Evolutionary conservation across 2,888 invertebrate genomes (phyloP), one percentile per base, ranked within the genome.

Genomic region (Conchocele bisecta): DNA sequence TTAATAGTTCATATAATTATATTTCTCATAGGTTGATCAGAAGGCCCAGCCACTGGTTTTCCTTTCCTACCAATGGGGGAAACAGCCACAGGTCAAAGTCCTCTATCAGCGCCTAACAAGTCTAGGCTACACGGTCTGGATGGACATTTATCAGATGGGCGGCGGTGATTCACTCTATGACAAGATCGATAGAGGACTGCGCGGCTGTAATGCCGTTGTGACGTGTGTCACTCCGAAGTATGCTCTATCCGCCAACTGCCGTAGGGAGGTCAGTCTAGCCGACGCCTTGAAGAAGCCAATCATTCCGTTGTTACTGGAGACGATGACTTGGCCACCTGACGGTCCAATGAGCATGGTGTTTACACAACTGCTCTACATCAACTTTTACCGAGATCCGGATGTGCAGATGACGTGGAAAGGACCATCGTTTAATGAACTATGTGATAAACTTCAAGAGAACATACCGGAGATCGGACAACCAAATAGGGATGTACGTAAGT

Each of bases 131-230:
- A 77, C 71, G 15, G 88, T 89, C 54, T 90, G 90, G 90, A 81
- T 89, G 84, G 90, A 90, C 72, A 89, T 90, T 31, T 80, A 83
- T 53, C 89, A 90, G 75, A 90, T 90, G 90, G 90, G 89, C 11
- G 89, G 89, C 3, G 90, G 90, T 5, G 89, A 90, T 68, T 88
- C 89, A 1, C 83, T 90, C 26, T 90, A 86, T 72, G 89, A 90
- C 65, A 89, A 89, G 71, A 89, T 90, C 39, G 90, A 90, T 75
- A 65, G 78, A 13, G 90, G 90, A 3, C 65, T 88, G 33, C 64
- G 88, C 24, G 83, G 84, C 15, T 86, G 86, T 63, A 83, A 80
- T 57, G 85, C 88, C 26, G 81, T 90, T 5, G 42, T 90, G 24
- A 80, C 86, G 11, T 89, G 89, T 72, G 81, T 90, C n/a, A 90